These are phyloP conservation scores for Gymnoscopelus microlampas DNA, from an alignment of 2,797 vertebrate genomes.

Conservation along the genomic window DNA sequence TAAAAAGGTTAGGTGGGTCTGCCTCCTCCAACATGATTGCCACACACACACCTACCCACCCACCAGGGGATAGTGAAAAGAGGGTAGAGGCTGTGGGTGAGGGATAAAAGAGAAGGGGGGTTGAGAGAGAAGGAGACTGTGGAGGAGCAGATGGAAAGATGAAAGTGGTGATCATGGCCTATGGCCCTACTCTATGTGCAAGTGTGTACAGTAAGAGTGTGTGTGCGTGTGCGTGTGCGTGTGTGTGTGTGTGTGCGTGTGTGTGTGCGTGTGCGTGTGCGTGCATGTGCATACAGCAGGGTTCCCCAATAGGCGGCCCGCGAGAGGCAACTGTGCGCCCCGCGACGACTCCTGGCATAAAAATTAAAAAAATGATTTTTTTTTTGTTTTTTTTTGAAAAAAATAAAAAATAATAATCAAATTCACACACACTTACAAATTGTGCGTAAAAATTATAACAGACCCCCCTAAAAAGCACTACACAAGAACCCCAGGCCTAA, in stretches of 20 bases:
- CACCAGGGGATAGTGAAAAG: conserved; percentile 13
- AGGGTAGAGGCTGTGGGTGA: conserved; percentile 18
- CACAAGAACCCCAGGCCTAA: too few relatives aligned
- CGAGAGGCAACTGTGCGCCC: too few relatives aligned
- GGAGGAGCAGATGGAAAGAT: conserved; percentile 62
- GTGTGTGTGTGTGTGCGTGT: conserved; percentile 17
- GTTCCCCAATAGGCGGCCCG: too few relatives aligned
- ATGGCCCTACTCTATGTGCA: conserved; percentile 32
- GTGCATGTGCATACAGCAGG: too few relatives aligned
- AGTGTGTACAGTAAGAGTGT: conserved; percentile 13
- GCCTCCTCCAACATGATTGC: conserved; percentile 5
- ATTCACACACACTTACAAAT: too few relatives aligned
- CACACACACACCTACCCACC: background rate
- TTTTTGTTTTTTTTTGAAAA: too few relatives aligned
- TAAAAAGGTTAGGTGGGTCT: conserved; percentile 21
- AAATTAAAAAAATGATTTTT: too few relatives aligned
- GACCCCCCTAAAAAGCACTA: too few relatives aligned
- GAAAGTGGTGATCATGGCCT: conserved; percentile 56
- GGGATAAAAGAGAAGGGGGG: conserved; percentile 14
- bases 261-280: conserved; percentile 1
- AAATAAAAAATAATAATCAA: too few relatives aligned
- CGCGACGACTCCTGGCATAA: too few relatives aligned
- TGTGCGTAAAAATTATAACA: too few relatives aligned
- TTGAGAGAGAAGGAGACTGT: conserved; percentile 22
- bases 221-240: conserved; percentile 13